Evolutionary conservation across 2,888 invertebrate genomes (phyloP), one percentile per base, ranked within the genome.

Genomic region (Rhamnusium bicolor): DNA sequence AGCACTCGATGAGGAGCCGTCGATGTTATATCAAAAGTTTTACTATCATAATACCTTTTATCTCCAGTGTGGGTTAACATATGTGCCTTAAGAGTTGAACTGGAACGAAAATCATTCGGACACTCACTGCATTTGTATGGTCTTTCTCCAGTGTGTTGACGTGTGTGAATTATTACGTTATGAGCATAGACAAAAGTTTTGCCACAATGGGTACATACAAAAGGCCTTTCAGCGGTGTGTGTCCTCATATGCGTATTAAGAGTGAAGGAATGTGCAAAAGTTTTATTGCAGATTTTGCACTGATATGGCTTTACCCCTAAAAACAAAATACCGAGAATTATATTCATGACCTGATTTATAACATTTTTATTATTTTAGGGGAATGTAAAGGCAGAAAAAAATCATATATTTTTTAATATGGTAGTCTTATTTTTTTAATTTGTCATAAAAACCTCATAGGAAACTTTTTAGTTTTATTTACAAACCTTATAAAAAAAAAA

Each of bases 71-170:
- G 79, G 6, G 71, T 74, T 29, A 79, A 56, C 73, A 78, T 75
- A 19, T 79, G 79, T n/a, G 77, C 75, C 27, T 69, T 72, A 61
- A 78, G 66, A 67, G 76, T 73, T 40, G 79, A 78, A 60, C 71
- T 70, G 16, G 79, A 78, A 32, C 62, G 73, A 66, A 86, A 86
- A 7, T 81, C 67, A 71, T 84, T 84, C 16, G 71, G 58, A 69
- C 86, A 86, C 24, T 78, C 60, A 8, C 77, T 69, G 47, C 86
- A 86, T 2, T 65, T 69, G 75, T 86, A 85, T 1, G 86, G 86
- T 27, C 83, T 76, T 67, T 86, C 86, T 21, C 86, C 86, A 10
- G 85, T 84, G 63, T 85, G 85, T n/a, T 82, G 79, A 3, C 85
- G 78, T 14, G 73, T 78, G 56, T 86, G 86, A 66, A 86, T 85